Evolutionary conservation across 2,888 invertebrate species (phyloP).

Genomic region (Eulithis prunata): DNA sequence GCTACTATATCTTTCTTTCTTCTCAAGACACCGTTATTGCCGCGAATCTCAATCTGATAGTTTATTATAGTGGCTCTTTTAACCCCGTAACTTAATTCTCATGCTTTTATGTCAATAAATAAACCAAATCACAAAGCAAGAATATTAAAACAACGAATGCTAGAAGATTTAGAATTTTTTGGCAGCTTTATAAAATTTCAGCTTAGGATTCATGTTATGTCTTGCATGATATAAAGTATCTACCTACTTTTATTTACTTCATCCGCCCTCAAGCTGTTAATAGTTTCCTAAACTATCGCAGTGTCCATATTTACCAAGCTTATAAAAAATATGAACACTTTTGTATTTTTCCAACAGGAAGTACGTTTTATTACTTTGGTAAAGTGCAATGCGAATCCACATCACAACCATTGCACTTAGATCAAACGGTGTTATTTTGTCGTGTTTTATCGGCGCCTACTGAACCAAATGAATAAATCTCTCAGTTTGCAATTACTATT

Average conservation of each 20-base stretch:
- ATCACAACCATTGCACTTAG: slow-evolving; percentile 20
- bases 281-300: too few relatives aligned
- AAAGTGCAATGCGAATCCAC: slow-evolving; percentile 6
- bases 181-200: too few relatives aligned
- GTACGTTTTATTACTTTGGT: neutral
- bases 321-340: neutral
- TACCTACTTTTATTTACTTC: too few relatives aligned
- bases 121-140: neutral
- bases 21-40: slow-evolving; percentile 46
- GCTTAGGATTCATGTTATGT: too few relatives aligned
- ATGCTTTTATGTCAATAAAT: slow-evolving; percentile 7
- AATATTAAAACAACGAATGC: too few relatives aligned
- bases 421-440: slow-evolving; percentile 12
- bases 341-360: neutral
- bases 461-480: slow-evolving; percentile 30
- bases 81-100: slow-evolving; percentile 26
- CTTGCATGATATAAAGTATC: too few relatives aligned
- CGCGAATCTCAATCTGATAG: slow-evolving; percentile 31
- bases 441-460: slow-evolving; percentile 21
- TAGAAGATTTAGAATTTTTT: too few relatives aligned
- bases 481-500: slow-evolving; percentile 29
- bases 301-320: too few relatives aligned
- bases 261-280: too few relatives aligned
- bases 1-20: slow-evolving; percentile 39
- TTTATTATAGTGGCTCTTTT: slow-evolving; percentile 18